Percentiles rank a stretch among this genome's conserved stretches.
These are phyloP conservation scores for Clarias macrocephalus DNA, from an alignment of 2,113 vertebrate species.

Conservation along the genomic window DNA sequence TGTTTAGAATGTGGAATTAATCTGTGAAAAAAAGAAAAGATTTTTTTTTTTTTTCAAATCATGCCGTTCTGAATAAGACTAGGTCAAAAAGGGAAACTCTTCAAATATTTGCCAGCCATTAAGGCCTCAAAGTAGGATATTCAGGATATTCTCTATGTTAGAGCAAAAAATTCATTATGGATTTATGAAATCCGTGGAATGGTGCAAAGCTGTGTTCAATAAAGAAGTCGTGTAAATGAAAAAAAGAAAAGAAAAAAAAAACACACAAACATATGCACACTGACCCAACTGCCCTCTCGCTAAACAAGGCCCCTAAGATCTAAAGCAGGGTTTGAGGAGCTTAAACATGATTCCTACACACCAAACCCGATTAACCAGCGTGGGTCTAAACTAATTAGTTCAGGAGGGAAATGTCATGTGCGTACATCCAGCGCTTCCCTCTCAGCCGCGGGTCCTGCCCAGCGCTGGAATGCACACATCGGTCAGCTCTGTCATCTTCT, in stretches of 20 bases:
- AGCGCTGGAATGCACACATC: conserved; percentile 46
- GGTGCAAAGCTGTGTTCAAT: background rate
- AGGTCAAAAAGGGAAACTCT: background rate
- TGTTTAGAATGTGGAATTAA: background rate
- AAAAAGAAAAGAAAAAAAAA: background rate
- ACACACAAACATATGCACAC: background rate
- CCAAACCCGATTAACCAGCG: conserved; percentile 53
- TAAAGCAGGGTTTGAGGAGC: conserved; percentile 41
- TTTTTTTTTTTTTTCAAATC: background rate
- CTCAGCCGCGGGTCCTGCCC: conserved; percentile 28
- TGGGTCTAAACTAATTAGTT: conserved; percentile 49
- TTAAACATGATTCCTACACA: conserved; percentile 46
- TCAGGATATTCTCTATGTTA: too few species aligned
- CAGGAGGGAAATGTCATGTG: conserved; percentile 43
- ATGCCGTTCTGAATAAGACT: background rate
- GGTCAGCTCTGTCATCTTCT: conserved; percentile 51
- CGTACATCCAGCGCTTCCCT: conserved; percentile 36
- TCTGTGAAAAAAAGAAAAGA: background rate
- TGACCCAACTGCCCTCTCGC: background rate
- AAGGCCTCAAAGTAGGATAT: background rate
- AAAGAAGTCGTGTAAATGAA: background rate
- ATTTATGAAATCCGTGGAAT: background rate
- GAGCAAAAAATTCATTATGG: background rate
- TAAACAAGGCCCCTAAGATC: conserved; percentile 27
- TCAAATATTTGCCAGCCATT: background rate